Conservation (phyloP, 2,113 vertebrate genomes). For the Rissa tridactyla region DNA sequence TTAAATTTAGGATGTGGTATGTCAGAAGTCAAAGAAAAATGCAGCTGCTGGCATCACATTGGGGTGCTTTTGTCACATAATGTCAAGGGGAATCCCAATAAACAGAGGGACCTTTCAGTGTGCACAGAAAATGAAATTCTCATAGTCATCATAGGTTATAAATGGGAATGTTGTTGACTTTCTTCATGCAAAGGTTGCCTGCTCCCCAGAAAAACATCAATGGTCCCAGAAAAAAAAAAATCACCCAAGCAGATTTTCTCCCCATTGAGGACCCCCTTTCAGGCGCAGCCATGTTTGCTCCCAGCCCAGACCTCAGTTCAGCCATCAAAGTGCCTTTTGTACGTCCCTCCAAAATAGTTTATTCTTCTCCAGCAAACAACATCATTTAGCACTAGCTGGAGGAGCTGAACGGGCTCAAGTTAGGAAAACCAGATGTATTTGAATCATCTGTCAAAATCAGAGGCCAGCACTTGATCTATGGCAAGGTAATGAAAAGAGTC, state of each 20-base stretch:
- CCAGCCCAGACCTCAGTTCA: not conserved
- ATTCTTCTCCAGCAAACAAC: slow-evolving; percentile 64
- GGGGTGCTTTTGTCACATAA: slow-evolving; percentile 7
- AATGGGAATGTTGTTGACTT: slow-evolving; percentile 4
- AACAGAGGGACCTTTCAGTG: slow-evolving; percentile 38
- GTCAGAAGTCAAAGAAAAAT: slow-evolving; percentile 48
- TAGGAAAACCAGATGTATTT: slow-evolving; percentile 69
- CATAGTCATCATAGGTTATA: slow-evolving; percentile 17
- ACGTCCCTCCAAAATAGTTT: slow-evolving; percentile 37
- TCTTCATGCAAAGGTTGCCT: not conserved
- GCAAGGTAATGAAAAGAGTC: slow-evolving; percentile 65
- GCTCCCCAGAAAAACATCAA: not conserved
- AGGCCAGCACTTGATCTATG: slow-evolving; percentile 53
- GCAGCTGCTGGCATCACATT: not conserved
- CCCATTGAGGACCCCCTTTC: not conserved
- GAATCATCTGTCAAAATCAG: slow-evolving; percentile 63
- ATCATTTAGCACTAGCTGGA: slow-evolving; percentile 45
- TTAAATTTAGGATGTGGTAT: slow-evolving; percentile 50
- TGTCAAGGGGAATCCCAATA: not conserved
- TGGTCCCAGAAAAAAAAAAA: not conserved
- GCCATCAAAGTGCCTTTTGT: slow-evolving; percentile 64
- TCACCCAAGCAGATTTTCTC: slow-evolving; percentile 5
- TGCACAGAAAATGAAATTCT: not conserved
- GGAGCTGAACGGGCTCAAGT: slow-evolving; percentile 29
- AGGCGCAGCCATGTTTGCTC: not conserved